These are phyloP conservation scores for Hydroisotoma schaefferi DNA, from an alignment of 2,888 invertebrate genomes.

Conservation along the genomic window DNA sequence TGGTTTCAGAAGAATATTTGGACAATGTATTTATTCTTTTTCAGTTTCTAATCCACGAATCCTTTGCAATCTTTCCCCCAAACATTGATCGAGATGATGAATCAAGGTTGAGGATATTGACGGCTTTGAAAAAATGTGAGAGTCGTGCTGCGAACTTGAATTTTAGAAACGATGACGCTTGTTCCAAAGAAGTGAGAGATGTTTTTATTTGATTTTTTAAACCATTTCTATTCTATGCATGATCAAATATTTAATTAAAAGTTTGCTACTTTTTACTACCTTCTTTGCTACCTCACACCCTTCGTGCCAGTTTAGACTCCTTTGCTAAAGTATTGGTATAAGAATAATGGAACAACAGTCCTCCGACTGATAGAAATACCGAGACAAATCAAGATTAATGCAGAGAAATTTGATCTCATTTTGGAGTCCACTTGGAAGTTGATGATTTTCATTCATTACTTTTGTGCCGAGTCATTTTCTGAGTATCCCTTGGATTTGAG, in stretches of 20 bases:
- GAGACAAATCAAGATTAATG: conserved; percentile 29
- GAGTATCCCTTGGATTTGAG: conserved; percentile 30
- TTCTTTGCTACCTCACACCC: too few species aligned
- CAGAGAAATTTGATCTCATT: conserved; percentile 32
- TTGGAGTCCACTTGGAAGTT: conserved; percentile 41
- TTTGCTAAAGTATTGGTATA: conserved; percentile 15
- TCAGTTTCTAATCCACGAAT: conserved; percentile 29
- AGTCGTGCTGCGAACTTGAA: conserved; percentile 18
- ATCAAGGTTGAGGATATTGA: conserved; percentile 17
- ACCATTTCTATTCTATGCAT: too few species aligned
- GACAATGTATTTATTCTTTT: conserved; percentile 33
- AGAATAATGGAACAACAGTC: conserved; percentile 16
- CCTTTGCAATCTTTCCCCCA: conserved; percentile 26
- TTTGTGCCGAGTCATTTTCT: conserved; percentile 35
- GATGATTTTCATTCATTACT: conserved; percentile 41
- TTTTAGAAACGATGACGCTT: conserved; percentile 22
- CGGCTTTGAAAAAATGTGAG: conserved; percentile 19
- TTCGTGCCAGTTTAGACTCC: conserved; percentile 28
- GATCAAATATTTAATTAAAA: too few species aligned
- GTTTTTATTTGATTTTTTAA: conserved; percentile 4
- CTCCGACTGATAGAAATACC: conserved; percentile 31
- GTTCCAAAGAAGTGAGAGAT: conserved; percentile 25
- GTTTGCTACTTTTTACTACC: too few species aligned
- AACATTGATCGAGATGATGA: conserved; percentile 14
- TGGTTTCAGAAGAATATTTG: conserved; percentile 32